phyloP scores from a whole-genome alignment of 2,888 invertebrate species.

The Latrodectus elegans region DNA sequence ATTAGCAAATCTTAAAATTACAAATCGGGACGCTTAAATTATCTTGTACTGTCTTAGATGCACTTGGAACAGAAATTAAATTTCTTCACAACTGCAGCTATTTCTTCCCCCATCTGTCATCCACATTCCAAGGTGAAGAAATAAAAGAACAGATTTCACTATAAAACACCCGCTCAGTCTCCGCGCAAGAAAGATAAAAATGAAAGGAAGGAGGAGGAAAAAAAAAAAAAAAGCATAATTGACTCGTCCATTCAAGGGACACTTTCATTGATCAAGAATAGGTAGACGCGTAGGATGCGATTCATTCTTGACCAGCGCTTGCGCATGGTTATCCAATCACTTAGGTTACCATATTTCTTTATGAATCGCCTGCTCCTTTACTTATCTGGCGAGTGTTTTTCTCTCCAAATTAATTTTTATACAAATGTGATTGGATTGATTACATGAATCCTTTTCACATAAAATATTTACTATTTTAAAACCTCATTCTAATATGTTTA shows the following conservation, averaged over 20 bases:
- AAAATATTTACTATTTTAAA: no score
- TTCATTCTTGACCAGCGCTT: conserved; percentile 58
- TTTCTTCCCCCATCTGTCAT: no score
- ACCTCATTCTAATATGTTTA: no score
- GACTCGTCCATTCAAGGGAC: conserved; percentile 61
- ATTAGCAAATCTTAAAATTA: no score
- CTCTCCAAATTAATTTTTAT: neutral
- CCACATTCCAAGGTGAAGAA: no score
- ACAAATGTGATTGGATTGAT: neutral
- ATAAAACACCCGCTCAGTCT: neutral
- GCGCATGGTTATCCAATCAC: conserved; percentile 8
- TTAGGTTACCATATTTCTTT: neutral
- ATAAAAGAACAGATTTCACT: no score
- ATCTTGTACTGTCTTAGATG: no score
- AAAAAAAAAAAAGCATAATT: conserved; percentile 32
- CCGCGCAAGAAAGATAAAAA: neutral
- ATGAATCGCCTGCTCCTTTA: conserved; percentile 3
- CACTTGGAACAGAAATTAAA: no score
- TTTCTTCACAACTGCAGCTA: no score
- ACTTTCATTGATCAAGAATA: conserved; percentile 67
- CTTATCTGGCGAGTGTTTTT: neutral
- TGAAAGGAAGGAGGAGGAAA: conserved; percentile 4
- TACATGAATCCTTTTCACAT: no score
- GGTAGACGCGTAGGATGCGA: conserved; percentile 66
- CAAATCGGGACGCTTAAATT: no score